Base-by-base conservation (phyloP, 2,113 vertebrate genomes). In the Eubucco bourcierii region DNA sequence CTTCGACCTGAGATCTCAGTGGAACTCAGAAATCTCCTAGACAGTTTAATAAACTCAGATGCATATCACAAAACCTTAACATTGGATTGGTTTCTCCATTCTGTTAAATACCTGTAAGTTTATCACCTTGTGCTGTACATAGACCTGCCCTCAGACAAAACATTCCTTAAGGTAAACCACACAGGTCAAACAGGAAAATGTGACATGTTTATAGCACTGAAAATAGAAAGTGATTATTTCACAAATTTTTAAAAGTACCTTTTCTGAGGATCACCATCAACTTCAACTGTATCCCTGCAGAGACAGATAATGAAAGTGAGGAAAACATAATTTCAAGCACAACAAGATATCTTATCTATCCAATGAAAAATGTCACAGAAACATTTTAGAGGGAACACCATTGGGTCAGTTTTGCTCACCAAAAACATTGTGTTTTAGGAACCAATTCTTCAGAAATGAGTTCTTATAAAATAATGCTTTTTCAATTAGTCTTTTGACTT, bases 251-350 rank as follows among this genome's bases (percentile, higher is more conserved):
- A 78, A 27, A 80, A 25, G 28, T 96, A 99, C 98, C 98, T 97
- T 94, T 98, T 98, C 91, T 98, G 98, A 76, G 97, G 95, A 37
- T 98, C 98, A 59, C 97, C 98, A 97, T 98, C 98, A 80, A 86
- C 97, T 76, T 98, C 98, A 95, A 94, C 93, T 70, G 96, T 65
- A 88, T 98, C 98, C 95, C 98, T 98, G 85, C 47, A 94, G 92
- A 92, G 95, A 96, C 29, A 95, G 44, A 61, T 33, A 70, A 89
- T 13, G 70, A 67, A 82, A 67, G 58, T 50, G 67, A 91, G 37
- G 44, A 86, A 83, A 93, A 81, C 13, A 5, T 11, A 87, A 27
- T 78, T 70, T 34, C 41, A 78, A 77, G 53, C 14, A 65, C 5
- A 73, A 50, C 17, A 77, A 16, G 9, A 58, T 59, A 8, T 77